phyloP scores from a whole-genome alignment of 1,140 invertebrate species.

The Druon quercuslanigerum region DNA sequence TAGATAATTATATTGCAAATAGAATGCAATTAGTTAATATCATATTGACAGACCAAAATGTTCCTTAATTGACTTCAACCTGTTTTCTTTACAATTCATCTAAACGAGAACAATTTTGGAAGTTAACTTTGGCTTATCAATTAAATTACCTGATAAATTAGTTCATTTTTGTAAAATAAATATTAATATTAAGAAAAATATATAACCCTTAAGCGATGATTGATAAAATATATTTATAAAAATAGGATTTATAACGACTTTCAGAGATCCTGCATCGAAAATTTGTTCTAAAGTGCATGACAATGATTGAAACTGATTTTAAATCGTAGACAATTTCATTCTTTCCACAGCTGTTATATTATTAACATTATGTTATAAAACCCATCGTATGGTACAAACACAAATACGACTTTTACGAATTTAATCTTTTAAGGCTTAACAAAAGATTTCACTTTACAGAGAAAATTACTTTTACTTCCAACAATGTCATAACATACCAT shows the following conservation, averaged over 20 bases:
- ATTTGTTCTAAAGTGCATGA: not conserved
- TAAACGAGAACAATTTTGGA: not conserved
- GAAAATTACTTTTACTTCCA: not conserved
- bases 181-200: not conserved
- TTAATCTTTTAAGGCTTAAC: slow-evolving; percentile 7
- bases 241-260: not conserved
- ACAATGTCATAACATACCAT: not conserved
- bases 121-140: not conserved
- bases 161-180: slow-evolving; percentile 9
- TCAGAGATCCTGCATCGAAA: not conserved
- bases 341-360: slow-evolving; percentile 8
- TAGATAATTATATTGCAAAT: not conserved
- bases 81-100: not conserved
- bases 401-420: not conserved
- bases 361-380: no score
- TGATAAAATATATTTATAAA: slow-evolving; percentile 1
- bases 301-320: not conserved
- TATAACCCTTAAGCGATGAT: not conserved
- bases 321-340: slow-evolving; percentile 3
- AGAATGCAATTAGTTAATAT: not conserved
- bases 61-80: not conserved
- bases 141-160: slow-evolving; percentile 12
- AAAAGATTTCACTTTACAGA: not conserved
- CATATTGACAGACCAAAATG: slow-evolving; percentile 5
- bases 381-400: slow-evolving; percentile 1